Conservation (phyloP, 2,113 vertebrate species). For the Ardeotis arabs region DNA sequence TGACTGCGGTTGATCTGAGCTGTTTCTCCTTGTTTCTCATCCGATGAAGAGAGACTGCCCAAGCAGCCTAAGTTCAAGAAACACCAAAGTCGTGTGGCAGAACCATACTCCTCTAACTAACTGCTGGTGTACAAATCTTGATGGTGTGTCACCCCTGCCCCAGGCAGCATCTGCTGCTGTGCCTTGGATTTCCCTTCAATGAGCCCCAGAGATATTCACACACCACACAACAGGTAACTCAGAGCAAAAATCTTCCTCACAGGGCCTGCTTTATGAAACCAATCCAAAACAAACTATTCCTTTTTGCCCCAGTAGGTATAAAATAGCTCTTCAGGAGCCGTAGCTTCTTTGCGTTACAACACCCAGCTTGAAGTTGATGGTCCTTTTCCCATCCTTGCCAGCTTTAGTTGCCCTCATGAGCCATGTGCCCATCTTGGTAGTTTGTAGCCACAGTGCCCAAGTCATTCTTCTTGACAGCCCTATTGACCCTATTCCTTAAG, state of each 20-base stretch:
- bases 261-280: background rate
- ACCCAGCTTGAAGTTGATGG: accelerated
- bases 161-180: background rate
- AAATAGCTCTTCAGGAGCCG: background rate
- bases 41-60: background rate
- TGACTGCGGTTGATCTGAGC: background rate
- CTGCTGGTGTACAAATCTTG: background rate
- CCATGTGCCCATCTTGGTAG: background rate
- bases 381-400: background rate
- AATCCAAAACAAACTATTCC: background rate
- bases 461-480: background rate
- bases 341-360: background rate
- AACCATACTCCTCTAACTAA: accelerated
- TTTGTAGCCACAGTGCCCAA: background rate
- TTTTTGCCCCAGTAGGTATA: background rate
- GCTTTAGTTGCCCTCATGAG: background rate
- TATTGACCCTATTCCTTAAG: background rate
- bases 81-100: background rate
- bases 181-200: background rate
- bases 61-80: background rate
- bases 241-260: background rate
- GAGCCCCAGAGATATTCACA: background rate
- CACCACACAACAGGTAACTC: background rate
- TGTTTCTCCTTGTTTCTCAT: background rate
- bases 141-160: accelerated